Evolutionary conservation across 2,888 invertebrate genomes (phyloP).

Genomic region (Xanthorhoe spadicearia): DNA sequence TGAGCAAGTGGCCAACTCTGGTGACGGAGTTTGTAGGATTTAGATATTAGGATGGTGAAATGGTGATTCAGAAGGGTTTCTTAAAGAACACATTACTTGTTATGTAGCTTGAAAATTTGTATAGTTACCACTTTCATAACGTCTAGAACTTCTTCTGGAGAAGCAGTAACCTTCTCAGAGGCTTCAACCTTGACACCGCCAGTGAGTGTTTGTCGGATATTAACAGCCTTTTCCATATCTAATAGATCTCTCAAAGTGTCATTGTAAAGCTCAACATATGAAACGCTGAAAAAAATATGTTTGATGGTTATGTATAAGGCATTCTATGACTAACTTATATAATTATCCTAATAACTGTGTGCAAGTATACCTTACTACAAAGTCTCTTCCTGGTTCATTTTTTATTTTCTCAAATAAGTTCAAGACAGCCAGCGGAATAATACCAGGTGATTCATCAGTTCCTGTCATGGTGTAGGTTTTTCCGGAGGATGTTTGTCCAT

Average conservation of each 20-base stretch:
- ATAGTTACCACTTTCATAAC: constrained; percentile 78
- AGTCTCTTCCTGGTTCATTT: constrained; percentile 87
- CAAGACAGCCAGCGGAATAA: constrained; percentile 89
- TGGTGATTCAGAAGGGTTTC: too few relatives aligned
- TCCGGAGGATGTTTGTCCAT: constrained; percentile 96
- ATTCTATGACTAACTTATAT: too few relatives aligned
- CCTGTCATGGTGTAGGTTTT: constrained; percentile 95
- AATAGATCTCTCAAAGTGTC: constrained; percentile 92
- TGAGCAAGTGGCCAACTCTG: too few relatives aligned
- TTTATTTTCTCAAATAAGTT: constrained; percentile 89
- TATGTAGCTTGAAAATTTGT: too few relatives aligned
- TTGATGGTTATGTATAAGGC: too few relatives aligned
- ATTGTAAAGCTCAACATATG: constrained; percentile 95
- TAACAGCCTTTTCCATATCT: constrained; percentile 84
- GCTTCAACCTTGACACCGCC: constrained; percentile 85
- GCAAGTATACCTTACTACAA: constrained; percentile 86
- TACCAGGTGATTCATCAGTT: constrained; percentile 87
- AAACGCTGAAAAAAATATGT: constrained; percentile 84
- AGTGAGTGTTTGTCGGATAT: constrained; percentile 86
- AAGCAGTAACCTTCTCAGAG: constrained; percentile 86
- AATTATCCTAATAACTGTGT: too few relatives aligned
- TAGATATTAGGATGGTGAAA: too few relatives aligned
- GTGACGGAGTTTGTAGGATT: too few relatives aligned
- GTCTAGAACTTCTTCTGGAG: constrained; percentile 85
- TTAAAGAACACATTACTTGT: too few relatives aligned